A percentile compares a stretch with the other conserved stretches of the same genome.
Conservation (phyloP, 2,888 invertebrate species). For the Tortrix viridana region DNA sequence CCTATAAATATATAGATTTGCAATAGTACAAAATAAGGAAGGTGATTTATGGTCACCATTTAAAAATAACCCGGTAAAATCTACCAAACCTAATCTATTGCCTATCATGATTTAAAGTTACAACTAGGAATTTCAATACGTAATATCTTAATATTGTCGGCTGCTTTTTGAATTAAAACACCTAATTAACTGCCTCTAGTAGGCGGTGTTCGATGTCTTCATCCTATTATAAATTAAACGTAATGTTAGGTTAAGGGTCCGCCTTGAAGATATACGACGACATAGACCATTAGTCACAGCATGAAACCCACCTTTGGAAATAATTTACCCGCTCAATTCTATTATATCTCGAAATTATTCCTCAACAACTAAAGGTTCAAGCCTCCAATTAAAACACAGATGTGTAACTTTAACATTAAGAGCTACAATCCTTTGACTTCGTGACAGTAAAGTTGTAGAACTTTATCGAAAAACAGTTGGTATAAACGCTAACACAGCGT, state of each 20-base stretch:
- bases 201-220: conserved; percentile 73
- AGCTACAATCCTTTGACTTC: background rate
- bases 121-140: conserved; percentile 12
- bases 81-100: too few relatives aligned
- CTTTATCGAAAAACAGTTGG: conserved; percentile 20
- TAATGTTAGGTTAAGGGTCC: conserved; percentile 69
- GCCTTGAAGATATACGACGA: conserved; percentile 51
- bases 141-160: conserved; percentile 49
- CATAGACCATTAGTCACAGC: conserved; percentile 75
- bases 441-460: conserved; percentile 18
- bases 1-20: too few relatives aligned
- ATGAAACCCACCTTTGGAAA: conserved; percentile 52
- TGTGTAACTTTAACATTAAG: background rate
- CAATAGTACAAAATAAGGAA: too few relatives aligned
- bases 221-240: conserved; percentile 73
- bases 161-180: conserved; percentile 58
- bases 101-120: background rate
- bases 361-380: conserved; percentile 47
- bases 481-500: conserved; percentile 27
- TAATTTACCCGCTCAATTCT: conserved; percentile 56
- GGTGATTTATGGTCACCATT: too few relatives aligned
- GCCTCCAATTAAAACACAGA: background rate
- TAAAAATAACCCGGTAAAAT: too few relatives aligned
- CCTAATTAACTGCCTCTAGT: conserved; percentile 64
- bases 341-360: conserved; percentile 69